Evolutionary conservation across 2,113 vertebrate species (phyloP).

Genomic region (Daboia siamensis): DNA sequence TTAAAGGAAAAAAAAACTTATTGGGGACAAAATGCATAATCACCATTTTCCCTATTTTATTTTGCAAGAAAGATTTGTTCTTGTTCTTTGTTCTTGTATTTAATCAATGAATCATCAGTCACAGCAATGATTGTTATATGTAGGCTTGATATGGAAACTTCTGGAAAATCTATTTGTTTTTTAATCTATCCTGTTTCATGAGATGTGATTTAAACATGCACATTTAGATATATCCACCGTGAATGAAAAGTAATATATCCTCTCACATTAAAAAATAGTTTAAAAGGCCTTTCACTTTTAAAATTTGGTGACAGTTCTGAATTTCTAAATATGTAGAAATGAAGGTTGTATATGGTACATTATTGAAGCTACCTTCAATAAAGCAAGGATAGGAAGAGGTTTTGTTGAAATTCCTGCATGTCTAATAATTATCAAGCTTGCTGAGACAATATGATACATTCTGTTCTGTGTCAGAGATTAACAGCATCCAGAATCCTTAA

Average conservation of each 20-base stretch:
- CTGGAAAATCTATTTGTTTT: neutral
- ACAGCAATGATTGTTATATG: neutral
- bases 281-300: neutral
- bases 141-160: neutral
- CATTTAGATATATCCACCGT: neutral
- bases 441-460: slow-evolving; percentile 54
- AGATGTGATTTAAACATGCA: neutral
- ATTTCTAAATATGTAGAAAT: neutral
- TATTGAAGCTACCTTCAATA: slow-evolving; percentile 23
- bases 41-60: neutral
- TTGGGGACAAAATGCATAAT: neutral
- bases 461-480: slow-evolving; percentile 50
- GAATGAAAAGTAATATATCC: neutral
- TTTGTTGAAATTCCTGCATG: slow-evolving; percentile 43
- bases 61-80: neutral
- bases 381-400: neutral
- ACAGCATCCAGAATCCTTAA: slow-evolving; percentile 57
- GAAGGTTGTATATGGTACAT: neutral
- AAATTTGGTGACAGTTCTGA: neutral
- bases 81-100: neutral
- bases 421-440: slow-evolving; percentile 57
- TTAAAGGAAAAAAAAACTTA: neutral
- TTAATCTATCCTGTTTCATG: neutral
- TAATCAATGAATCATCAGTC: neutral
- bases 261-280: neutral